Evolutionary conservation across 92 coral and sea anemone species (phyloP).

Genomic region (Porites rus): DNA sequence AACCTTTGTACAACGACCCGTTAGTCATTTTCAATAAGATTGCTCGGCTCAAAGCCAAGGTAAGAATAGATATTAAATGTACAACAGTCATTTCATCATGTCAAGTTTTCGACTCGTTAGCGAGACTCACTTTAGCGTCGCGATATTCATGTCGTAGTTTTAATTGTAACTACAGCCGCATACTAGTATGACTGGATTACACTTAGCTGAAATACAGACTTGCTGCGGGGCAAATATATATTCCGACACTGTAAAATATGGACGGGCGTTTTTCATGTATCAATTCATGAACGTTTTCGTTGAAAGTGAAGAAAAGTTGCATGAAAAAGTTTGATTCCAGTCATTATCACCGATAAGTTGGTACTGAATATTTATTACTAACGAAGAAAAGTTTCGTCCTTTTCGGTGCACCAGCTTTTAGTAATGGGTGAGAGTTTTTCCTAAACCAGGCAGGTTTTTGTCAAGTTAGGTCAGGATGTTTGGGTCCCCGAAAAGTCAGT

Average conservation of each 20-base stretch:
- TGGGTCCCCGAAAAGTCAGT: not conserved
- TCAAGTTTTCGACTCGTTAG: not conserved
- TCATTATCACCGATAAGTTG: not conserved
- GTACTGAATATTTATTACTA: not conserved
- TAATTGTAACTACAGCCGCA: not conserved
- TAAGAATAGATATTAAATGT: slow-evolving; percentile 2
- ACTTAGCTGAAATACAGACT: slow-evolving; percentile 3
- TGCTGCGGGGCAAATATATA: too few species aligned
- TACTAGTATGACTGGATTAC: not conserved
- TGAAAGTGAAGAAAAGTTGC: not conserved
- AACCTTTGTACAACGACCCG: not conserved
- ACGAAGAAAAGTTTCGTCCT: not conserved
- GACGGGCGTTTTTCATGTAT: not conserved
- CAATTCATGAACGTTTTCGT: not conserved
- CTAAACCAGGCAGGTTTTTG: not conserved
- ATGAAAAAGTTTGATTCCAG: not conserved
- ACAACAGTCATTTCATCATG: not conserved
- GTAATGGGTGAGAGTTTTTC: not conserved
- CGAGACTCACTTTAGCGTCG: not conserved
- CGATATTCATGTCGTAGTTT: slow-evolving; percentile 7
- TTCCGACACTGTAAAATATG: not conserved
- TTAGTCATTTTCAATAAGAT: slow-evolving; percentile 9
- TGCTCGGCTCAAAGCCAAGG: slow-evolving; percentile 5
- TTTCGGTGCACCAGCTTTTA: not conserved
- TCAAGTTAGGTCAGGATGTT: not conserved